Percentiles rank a stretch among this genome's conserved stretches.
Evolutionary conservation across 2,113 vertebrate species (phyloP).

Genomic region (Varanus komodoensis): DNA sequence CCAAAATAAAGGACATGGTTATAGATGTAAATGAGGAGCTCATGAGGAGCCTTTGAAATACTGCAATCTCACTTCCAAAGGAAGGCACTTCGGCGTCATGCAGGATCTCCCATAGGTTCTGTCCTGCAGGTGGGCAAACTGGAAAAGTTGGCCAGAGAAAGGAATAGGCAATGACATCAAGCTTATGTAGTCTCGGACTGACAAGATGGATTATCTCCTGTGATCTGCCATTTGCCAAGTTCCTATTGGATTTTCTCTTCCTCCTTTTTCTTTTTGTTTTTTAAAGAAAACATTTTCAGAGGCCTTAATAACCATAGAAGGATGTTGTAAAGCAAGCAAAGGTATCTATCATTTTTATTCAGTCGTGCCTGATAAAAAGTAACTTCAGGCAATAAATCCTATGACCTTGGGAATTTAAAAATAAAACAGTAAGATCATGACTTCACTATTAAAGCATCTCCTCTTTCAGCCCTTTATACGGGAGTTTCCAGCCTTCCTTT

Average conservation of each 20-base stretch:
- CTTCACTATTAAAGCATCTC: constrained; percentile 41
- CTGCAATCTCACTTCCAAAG: neutral
- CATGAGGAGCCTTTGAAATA: neutral
- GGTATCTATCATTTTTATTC: constrained; percentile 78
- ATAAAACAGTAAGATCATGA: constrained; percentile 50
- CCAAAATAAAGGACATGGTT: neutral
- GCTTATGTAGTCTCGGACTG: constrained; percentile 72
- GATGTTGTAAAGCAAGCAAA: constrained; percentile 70
- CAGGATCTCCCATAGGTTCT: constrained; percentile 9
- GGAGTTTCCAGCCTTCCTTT: constrained; percentile 18
- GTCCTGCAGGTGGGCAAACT: constrained; percentile 39
- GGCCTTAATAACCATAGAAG: constrained; percentile 69
- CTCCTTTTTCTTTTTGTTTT: constrained; percentile 45
- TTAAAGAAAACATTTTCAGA: constrained; percentile 74
- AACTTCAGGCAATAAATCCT: constrained; percentile 73
- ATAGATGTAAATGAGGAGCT: too few species aligned
- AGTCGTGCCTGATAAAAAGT: constrained; percentile 71
- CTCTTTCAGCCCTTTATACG: constrained; percentile 38
- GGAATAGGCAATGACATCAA: constrained; percentile 77
- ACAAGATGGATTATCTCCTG: constrained; percentile 74
- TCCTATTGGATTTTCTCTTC: constrained; percentile 62
- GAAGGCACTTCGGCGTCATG: neutral
- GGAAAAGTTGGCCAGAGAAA: constrained; percentile 69
- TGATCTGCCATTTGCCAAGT: constrained; percentile 60
- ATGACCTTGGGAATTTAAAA: constrained; percentile 71